Conservation (phyloP, 2,797 vertebrate species). For the Salarias fasciatus region DNA sequence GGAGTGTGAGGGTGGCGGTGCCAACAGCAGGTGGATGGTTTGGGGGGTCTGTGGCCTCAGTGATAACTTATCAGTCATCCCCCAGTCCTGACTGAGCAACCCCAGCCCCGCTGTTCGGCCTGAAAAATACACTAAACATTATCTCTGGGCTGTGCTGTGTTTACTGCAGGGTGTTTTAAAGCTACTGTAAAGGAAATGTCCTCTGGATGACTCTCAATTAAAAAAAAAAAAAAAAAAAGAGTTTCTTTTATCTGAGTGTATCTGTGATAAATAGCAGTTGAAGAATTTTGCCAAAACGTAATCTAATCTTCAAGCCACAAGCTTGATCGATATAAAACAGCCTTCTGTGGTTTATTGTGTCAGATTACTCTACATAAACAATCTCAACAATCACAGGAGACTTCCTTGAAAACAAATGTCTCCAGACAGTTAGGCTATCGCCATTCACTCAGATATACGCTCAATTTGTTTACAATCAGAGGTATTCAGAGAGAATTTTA, state of each 20-base stretch:
- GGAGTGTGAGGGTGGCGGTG: constrained; percentile 52
- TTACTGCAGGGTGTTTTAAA: background rate
- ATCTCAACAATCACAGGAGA: constrained; percentile 21
- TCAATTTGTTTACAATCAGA: background rate
- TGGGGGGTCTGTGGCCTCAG: constrained; percentile 63
- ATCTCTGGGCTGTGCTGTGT: background rate
- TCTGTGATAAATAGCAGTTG: too few species aligned
- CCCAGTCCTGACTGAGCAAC: constrained; percentile 53
- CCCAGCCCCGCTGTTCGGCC: constrained; percentile 53
- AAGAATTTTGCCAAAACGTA: too few species aligned
- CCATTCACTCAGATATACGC: too few species aligned
- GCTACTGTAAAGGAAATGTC: background rate
- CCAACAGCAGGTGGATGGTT: constrained; percentile 68
- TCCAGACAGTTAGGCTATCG: too few species aligned
- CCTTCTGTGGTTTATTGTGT: constrained; percentile 6
- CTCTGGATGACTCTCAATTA: background rate
- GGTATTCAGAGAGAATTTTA: too few species aligned
- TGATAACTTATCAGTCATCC: constrained; percentile 79
- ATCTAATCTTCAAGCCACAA: constrained; percentile 7
- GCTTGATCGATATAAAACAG: constrained; percentile 14
- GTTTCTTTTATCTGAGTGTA: background rate
- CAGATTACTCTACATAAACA: background rate
- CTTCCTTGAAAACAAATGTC: background rate
- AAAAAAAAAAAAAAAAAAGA: too few species aligned
- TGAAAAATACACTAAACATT: constrained; percentile 5